Evolutionary conservation across 2,113 vertebrate species (phyloP).

Genomic region (Calyptommatus sinebrachiatus): DNA sequence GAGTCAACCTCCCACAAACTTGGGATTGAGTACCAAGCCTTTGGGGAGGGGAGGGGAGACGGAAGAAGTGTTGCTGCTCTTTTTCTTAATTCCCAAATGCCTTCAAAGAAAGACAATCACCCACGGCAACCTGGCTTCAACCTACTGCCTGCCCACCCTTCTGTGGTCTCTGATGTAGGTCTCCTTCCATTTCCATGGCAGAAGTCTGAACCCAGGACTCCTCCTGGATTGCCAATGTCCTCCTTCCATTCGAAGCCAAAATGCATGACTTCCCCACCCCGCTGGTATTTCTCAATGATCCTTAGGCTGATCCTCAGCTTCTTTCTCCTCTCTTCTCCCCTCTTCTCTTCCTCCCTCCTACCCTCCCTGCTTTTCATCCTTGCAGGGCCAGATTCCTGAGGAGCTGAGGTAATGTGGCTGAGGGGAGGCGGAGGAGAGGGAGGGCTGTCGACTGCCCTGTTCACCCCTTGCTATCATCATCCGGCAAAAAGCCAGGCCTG

Average conservation of each 20-base stretch:
- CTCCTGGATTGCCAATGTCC: not conserved
- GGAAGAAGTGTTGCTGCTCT: not conserved
- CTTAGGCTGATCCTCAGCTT: not conserved
- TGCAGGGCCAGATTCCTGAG: conserved; percentile 35
- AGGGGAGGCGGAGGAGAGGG: conserved; percentile 17
- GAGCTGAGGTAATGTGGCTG: conserved; percentile 32
- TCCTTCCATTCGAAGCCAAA: not conserved
- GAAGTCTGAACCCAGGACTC: not conserved
- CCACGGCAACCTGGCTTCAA: not conserved
- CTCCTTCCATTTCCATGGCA: too few relatives aligned
- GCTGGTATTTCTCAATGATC: conserved; percentile 23
- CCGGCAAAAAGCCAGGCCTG: conserved; percentile 16
- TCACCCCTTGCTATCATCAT: conserved; percentile 31
- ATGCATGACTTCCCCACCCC: conserved; percentile 3
- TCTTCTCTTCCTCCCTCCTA: not conserved
- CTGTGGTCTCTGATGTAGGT: not conserved
- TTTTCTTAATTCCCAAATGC: not conserved
- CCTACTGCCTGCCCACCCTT: not conserved
- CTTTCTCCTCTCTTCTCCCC: not conserved
- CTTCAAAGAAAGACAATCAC: not conserved
- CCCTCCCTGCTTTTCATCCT: conserved; percentile 8
- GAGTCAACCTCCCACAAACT: not conserved
- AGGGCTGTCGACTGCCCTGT: conserved; percentile 11
- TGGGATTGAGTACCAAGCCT: not conserved
- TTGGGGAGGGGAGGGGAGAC: not conserved